Conservation (phyloP, 2,113 vertebrate species). For the Marcusenius ussheri region DNA sequence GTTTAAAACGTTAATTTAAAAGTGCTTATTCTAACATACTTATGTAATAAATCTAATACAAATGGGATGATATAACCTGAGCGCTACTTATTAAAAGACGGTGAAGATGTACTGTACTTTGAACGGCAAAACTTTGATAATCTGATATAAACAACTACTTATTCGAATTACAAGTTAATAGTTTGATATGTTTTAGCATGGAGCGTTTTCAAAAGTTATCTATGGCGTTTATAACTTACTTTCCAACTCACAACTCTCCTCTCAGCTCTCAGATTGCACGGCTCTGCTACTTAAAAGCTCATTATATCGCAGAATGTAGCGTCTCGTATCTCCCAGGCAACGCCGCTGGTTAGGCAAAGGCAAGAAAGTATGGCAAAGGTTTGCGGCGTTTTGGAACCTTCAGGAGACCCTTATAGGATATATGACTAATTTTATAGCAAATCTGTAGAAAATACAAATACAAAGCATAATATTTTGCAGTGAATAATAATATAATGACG, state of each 20-base stretch:
- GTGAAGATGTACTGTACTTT: background rate
- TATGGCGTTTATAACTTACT: slow-evolving; percentile 14
- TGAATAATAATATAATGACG: background rate
- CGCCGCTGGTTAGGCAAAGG: slow-evolving; percentile 57
- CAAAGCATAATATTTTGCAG: background rate
- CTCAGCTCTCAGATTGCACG: background rate
- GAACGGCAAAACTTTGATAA: background rate
- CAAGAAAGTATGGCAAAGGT: slow-evolving; percentile 50
- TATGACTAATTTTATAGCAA: background rate
- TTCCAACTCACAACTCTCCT: slow-evolving; percentile 6
- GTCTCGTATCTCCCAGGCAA: slow-evolving; percentile 70
- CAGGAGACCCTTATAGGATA: background rate
- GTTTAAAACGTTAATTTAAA: background rate
- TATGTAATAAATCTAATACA: background rate
- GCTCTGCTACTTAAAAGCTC: slow-evolving; percentile 40
- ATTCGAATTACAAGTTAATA: background rate
- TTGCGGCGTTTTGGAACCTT: slow-evolving; percentile 13
- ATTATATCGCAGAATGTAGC: slow-evolving; percentile 52
- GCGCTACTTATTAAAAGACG: background rate
- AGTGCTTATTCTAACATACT: background rate
- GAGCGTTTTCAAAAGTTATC: slow-evolving; percentile 5
- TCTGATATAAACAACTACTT: background rate
- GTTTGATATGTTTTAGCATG: slow-evolving; percentile 3
- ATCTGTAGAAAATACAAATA: background rate
- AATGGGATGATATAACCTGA: background rate